Percentiles rank a stretch among this genome's conserved stretches.
phyloP scores from a whole-genome alignment of 2,797 vertebrate species.

The Anniella stebbinsi region DNA sequence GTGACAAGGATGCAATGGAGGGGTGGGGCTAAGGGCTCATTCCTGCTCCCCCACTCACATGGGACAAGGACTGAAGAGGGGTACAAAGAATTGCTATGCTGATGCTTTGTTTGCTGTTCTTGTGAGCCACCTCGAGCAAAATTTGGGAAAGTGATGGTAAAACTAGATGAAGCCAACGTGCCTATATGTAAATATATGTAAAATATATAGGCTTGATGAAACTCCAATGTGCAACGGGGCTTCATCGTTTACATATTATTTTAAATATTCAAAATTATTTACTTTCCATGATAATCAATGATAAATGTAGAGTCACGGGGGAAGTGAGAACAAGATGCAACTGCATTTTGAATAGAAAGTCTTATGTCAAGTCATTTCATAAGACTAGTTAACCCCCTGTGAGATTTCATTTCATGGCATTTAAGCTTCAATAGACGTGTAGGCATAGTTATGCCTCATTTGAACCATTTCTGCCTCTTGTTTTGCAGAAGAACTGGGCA shows the following conservation, averaged over 20 bases:
- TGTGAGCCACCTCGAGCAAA: not conserved
- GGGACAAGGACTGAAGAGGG: not conserved
- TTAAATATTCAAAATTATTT: not conserved
- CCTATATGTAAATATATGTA: too few relatives aligned
- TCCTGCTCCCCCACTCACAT: not conserved
- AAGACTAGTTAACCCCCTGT: constrained; percentile 7
- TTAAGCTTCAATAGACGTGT: constrained; percentile 20
- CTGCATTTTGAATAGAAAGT: not conserved
- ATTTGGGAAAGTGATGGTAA: not conserved
- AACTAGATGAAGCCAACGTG: not conserved
- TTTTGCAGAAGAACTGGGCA: not conserved
- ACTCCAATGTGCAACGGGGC: too few relatives aligned
- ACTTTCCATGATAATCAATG: too few relatives aligned
- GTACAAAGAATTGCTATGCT: too few relatives aligned
- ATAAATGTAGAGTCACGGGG: not conserved
- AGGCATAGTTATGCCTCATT: not conserved
- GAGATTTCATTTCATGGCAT: constrained; percentile 43
- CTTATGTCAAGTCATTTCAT: constrained; percentile 12
- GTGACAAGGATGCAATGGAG: not conserved
- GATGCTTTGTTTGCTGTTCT: not conserved
- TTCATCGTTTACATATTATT: too few relatives aligned
- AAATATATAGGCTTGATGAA: too few relatives aligned
- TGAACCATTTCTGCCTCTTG: not conserved
- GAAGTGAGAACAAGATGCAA: constrained; percentile 1
- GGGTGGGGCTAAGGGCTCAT: not conserved